Percentiles rank a stretch among this genome's conserved stretches.
Conservation (phyloP, 1,140 invertebrate genomes). For the Pseudomyrmex flavicornis region DNA sequence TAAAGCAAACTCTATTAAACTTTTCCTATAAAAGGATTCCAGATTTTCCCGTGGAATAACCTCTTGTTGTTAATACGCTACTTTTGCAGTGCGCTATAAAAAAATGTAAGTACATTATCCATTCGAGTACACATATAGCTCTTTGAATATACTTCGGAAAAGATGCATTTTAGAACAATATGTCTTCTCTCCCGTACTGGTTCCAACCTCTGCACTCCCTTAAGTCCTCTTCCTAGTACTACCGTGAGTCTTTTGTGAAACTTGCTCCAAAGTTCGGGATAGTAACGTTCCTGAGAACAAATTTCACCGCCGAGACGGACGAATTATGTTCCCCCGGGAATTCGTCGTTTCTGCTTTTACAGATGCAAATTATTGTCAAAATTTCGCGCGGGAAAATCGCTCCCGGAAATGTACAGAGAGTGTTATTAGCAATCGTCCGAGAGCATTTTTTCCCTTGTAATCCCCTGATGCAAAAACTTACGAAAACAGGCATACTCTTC, state of each 20-base stretch:
- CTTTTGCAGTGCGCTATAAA: neutral
- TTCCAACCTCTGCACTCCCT: neutral
- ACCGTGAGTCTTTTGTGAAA: conserved; percentile 58
- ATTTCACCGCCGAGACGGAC: conserved; percentile 51
- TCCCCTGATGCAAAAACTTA: neutral
- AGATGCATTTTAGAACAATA: conserved; percentile 55
- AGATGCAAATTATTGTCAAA: conserved; percentile 50
- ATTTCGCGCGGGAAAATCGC: neutral
- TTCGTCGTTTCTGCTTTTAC: conserved; percentile 1
- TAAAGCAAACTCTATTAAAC: conserved; percentile 56
- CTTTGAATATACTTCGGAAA: conserved; percentile 35
- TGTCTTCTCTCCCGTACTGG: neutral
- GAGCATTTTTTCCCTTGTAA: neutral
- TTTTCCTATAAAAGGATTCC: conserved; percentile 33
- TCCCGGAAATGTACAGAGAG: neutral
- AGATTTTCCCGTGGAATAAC: conserved; percentile 31
- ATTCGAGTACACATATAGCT: neutral
- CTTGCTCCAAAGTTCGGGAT: conserved; percentile 55
- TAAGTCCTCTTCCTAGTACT: conserved; percentile 38
- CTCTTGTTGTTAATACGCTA: conserved; percentile 33
- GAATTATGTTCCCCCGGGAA: conserved; percentile 40
- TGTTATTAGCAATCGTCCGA: neutral
- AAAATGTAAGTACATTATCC: conserved; percentile 23
- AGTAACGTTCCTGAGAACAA: conserved; percentile 55
- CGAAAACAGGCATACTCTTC: neutral